phyloP scores from a whole-genome alignment of 2,797 vertebrate species.

The Micrastur ruficollis region DNA sequence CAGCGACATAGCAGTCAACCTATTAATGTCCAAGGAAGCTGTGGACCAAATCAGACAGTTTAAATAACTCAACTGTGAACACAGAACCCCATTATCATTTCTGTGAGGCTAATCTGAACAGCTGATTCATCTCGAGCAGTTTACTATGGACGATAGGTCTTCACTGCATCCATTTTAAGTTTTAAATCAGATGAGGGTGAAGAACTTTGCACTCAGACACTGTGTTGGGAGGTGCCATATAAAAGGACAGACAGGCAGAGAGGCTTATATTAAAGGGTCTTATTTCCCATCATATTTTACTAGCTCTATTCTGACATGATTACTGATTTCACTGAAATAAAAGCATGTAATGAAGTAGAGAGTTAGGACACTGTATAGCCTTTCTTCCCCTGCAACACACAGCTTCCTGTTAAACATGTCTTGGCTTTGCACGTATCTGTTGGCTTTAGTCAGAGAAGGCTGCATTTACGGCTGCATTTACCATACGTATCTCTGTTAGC shows the following conservation, averaged over 20 bases:
- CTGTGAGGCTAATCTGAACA: constrained; percentile 12
- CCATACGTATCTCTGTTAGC: neutral
- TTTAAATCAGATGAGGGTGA: constrained; percentile 33
- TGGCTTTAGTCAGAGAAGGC: neutral
- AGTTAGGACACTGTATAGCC: neutral
- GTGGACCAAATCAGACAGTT: constrained; percentile 12
- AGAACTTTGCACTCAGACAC: constrained; percentile 44
- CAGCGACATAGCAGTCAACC: neutral
- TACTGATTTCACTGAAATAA: neutral
- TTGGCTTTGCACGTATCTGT: neutral
- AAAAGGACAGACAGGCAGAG: constrained; percentile 41
- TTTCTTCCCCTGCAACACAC: neutral
- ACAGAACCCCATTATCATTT: constrained; percentile 30
- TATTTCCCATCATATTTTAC: neutral
- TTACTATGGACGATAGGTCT: constrained; percentile 5
- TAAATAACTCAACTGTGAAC: constrained; percentile 44
- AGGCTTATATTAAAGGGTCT: neutral
- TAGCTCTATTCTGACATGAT: neutral
- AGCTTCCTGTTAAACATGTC: neutral
- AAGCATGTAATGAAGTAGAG: neutral
- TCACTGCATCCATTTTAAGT: constrained; percentile 7
- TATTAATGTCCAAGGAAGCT: neutral
- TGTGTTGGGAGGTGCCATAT: constrained; percentile 15
- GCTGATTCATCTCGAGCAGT: constrained; percentile 27
- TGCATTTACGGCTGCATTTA: neutral